phyloP scores from a whole-genome alignment of 2,888 invertebrate genomes.

The Zootermopsis nevadensis region DNA sequence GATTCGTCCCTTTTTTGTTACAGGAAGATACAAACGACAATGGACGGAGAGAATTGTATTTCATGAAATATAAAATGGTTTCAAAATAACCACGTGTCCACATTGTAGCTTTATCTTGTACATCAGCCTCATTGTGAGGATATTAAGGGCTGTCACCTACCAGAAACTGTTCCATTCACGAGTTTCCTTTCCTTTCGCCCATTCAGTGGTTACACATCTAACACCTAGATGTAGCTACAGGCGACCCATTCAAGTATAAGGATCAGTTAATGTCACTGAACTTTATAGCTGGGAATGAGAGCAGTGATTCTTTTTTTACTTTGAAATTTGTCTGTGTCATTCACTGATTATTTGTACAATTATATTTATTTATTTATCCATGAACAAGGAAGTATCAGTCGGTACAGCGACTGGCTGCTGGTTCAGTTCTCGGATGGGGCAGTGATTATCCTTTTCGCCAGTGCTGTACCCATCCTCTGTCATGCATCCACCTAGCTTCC shows the following conservation, averaged over 20 bases:
- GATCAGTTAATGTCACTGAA: slow-evolving; percentile 14
- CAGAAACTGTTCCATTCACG: slow-evolving; percentile 9
- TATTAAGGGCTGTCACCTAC: neutral
- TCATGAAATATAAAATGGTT: slow-evolving; percentile 12
- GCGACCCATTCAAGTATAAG: neutral
- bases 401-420: too few relatives aligned
- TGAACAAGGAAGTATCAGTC: too few relatives aligned
- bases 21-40: neutral
- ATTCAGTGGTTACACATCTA: slow-evolving; percentile 31
- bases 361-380: too few relatives aligned
- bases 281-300: neutral
- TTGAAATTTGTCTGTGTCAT: too few relatives aligned
- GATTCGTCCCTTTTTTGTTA: neutral
- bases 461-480: neutral
- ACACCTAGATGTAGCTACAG: slow-evolving; percentile 20
- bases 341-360: too few relatives aligned
- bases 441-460: neutral
- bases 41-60: slow-evolving; percentile 12
- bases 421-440: too few relatives aligned
- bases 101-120: slow-evolving; percentile 46
- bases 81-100: slow-evolving; percentile 49
- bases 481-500: too few relatives aligned
- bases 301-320: too few relatives aligned
- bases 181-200: slow-evolving; percentile 24
- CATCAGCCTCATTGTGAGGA: slow-evolving; percentile 33